Conservation (phyloP, 2,888 invertebrate genomes). For the Ferrisia virgata region DNA sequence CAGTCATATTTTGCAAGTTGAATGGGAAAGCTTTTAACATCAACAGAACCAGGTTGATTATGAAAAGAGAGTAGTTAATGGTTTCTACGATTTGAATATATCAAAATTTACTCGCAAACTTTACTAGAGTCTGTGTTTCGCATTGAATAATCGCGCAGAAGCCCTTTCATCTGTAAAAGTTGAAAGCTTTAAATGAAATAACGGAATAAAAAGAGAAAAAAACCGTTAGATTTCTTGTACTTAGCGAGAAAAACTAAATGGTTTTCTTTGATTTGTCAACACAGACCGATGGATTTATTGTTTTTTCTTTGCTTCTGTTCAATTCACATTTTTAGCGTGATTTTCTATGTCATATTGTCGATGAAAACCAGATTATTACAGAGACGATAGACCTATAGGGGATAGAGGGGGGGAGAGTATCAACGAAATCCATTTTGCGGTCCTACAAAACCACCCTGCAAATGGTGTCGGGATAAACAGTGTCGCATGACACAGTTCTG, state of each 20-base stretch:
- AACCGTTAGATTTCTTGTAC: not conserved
- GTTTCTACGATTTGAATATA: constrained; percentile 13
- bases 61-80: constrained; percentile 8
- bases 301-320: not conserved
- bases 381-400: too few species aligned
- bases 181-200: not conserved
- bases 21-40: not conserved
- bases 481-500: too few species aligned
- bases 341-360: too few species aligned
- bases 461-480: too few species aligned
- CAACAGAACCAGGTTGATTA: not conserved
- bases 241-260: not conserved
- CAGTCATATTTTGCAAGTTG: not conserved
- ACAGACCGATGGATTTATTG: not conserved
- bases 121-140: not conserved
- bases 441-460: too few species aligned
- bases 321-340: too few species aligned
- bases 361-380: too few species aligned
- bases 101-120: not conserved
- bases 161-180: not conserved
- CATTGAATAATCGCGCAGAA: not conserved
- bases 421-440: too few species aligned
- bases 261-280: not conserved
- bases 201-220: not conserved
- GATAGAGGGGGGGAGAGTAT: too few species aligned